Evolutionary conservation across 1,140 invertebrate species (phyloP).

Genomic region (Bombus waltoni): DNA sequence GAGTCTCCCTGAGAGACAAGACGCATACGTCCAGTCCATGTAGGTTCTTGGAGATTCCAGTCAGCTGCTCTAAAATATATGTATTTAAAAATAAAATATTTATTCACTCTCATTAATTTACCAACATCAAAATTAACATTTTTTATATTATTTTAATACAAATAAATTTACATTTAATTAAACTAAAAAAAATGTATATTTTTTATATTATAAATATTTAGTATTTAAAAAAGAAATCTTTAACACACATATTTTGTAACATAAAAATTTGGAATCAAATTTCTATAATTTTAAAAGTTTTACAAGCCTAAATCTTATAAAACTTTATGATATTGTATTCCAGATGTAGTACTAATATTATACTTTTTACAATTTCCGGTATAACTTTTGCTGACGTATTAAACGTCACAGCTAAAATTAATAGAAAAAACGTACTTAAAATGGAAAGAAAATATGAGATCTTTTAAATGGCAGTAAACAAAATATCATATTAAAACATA

Average conservation of each 20-base stretch:
- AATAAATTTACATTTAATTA: not conserved
- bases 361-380: conserved; percentile 19
- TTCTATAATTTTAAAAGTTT: not conserved
- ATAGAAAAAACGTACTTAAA: not conserved
- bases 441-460: not conserved
- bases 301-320: not conserved
- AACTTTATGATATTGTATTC: not conserved
- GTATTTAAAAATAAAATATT: not conserved
- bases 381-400: conserved; percentile 31
- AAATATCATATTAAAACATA: not conserved
- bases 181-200: not conserved
- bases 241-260: not conserved
- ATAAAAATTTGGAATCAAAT: not conserved
- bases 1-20: conserved; percentile 94
- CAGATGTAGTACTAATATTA: conserved; percentile 12
- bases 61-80: conserved; percentile 92
- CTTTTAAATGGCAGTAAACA: not conserved
- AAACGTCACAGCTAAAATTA: not conserved
- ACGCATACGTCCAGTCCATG: conserved; percentile 97
- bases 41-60: conserved; percentile 98
- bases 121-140: not conserved
- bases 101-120: not conserved
- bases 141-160: not conserved
- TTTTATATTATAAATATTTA: not conserved
- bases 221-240: not conserved